Base-by-base conservation (phyloP, 2,113 vertebrate species). In the Hippolais icterina region DNA sequence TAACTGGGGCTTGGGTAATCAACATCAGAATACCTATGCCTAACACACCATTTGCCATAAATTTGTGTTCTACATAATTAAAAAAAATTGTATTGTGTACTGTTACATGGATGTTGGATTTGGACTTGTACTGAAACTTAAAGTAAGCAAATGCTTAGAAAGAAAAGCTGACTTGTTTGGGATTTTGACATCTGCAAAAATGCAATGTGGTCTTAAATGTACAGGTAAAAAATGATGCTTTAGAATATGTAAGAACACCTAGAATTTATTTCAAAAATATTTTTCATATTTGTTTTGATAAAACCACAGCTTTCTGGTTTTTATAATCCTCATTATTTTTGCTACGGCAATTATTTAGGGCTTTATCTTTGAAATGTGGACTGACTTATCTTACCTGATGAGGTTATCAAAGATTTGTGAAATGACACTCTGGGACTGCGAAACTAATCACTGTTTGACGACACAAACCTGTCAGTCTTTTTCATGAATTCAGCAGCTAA, bases 401-500 rank as follows among this genome's bases (percentile, higher is more conserved):
- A 96, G 60, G 74, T 94, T 95, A 92, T 93, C 84, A 93, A 76
- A 77, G 82, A 66, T 95, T 77, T 80, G 46, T 91, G 79, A 96
- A 96, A 82, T 89, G 77, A 77, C 66, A 71, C 54, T 89, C 75
- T n/a, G 64, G 44, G 60, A n/a, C 78, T 63, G 65, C 57, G 85
- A 91, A 94, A 93, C 53, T 54, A 88, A 92, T 83, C 8, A 76
- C 85, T 71, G 72, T 96, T 78, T 93, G 83, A 78, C 52, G 74
- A 68, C 61, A 94, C 35, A 57, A 88, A 63, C 46, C 4, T 2
- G 19, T 77, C 52, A 91, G 71, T 86, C 49, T 84, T 81, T 72
- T 76, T 84, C 39, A 63, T 44, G 29, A 79, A 81, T 60, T 61
- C 64, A 74, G 52, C 57, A 77, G 68, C 85, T 94, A 76, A 89